Percentiles rank a stretch among this genome's conserved stretches.
These are phyloP conservation scores for Rhinolophus sinicus DNA, from an alignment of 2,113 vertebrate genomes.

Conservation along the genomic window DNA sequence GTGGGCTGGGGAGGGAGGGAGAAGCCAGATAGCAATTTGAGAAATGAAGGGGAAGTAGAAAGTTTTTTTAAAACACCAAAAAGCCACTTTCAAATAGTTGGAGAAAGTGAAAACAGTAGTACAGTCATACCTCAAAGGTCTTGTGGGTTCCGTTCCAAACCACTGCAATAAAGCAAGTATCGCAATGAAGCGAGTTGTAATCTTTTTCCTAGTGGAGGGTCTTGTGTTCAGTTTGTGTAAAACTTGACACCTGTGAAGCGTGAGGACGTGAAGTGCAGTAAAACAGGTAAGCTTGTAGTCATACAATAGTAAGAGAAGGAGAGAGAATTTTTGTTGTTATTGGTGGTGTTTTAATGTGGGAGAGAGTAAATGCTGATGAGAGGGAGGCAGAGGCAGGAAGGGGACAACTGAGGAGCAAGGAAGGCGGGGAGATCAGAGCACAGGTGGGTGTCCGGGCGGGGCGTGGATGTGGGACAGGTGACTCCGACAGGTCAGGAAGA, in stretches of 20 bases:
- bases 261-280: neutral
- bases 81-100: neutral
- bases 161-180: neutral
- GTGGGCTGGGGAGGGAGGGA: neutral
- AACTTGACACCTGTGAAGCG: neutral
- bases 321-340: neutral
- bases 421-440: neutral
- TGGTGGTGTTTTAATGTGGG: neutral
- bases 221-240: neutral
- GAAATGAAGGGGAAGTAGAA: neutral
- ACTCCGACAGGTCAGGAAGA: neutral
- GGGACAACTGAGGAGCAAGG: neutral
- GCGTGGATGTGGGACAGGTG: rapidly evolving
- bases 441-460: neutral
- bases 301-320: neutral
- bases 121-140: neutral
- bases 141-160: neutral
- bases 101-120: neutral
- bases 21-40: neutral
- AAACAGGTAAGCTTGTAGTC: neutral
- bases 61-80: neutral
- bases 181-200: neutral
- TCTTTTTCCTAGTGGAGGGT: neutral
- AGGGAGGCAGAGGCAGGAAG: neutral
- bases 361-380: neutral